Evolutionary conservation across 2,888 invertebrate species (phyloP).

Genomic region (Eupelmus urozonus): DNA sequence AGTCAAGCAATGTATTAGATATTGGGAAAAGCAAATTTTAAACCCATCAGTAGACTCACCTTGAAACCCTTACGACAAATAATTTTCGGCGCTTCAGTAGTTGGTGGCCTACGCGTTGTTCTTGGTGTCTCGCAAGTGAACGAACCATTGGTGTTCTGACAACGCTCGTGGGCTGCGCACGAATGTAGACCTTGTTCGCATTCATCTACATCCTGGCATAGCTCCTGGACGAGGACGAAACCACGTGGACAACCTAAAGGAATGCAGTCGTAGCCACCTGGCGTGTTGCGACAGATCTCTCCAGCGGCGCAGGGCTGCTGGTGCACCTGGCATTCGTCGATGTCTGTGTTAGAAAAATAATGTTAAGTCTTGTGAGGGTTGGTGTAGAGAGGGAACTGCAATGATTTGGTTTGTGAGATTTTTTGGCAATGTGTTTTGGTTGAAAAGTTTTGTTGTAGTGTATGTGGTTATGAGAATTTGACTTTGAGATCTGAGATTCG

Average conservation of each 20-base stretch:
- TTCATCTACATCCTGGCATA: slow-evolving; percentile 84
- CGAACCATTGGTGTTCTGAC: slow-evolving; percentile 69
- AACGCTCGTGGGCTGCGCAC: slow-evolving; percentile 74
- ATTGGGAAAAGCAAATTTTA: no score
- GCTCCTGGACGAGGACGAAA: slow-evolving; percentile 55
- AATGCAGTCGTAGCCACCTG: slow-evolving; percentile 66
- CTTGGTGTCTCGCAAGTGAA: slow-evolving; percentile 62
- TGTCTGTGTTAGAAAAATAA: no score
- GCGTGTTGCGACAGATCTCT: slow-evolving; percentile 67
- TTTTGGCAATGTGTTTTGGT: no score
- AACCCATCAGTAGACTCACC: no score
- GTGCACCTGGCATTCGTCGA: slow-evolving; percentile 64
- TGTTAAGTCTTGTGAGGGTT: no score
- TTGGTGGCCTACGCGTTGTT: slow-evolving; percentile 7
- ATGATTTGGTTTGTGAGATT: no score
- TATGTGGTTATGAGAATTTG: no score
- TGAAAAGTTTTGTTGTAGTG: no score
- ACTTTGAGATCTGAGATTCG: no score
- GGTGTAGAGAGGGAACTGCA: no score
- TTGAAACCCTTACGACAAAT: slow-evolving; percentile 58
- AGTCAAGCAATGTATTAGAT: no score
- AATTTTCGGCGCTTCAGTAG: slow-evolving; percentile 31
- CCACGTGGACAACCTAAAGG: slow-evolving; percentile 65
- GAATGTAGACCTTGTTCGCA: slow-evolving; percentile 82
- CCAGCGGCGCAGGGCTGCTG: slow-evolving; percentile 70